A percentile compares a stretch with the other conserved stretches of the same genome.
These are phyloP conservation scores for Sparidentex hasta DNA, from an alignment of 2,797 vertebrate genomes.

Conservation along the genomic window DNA sequence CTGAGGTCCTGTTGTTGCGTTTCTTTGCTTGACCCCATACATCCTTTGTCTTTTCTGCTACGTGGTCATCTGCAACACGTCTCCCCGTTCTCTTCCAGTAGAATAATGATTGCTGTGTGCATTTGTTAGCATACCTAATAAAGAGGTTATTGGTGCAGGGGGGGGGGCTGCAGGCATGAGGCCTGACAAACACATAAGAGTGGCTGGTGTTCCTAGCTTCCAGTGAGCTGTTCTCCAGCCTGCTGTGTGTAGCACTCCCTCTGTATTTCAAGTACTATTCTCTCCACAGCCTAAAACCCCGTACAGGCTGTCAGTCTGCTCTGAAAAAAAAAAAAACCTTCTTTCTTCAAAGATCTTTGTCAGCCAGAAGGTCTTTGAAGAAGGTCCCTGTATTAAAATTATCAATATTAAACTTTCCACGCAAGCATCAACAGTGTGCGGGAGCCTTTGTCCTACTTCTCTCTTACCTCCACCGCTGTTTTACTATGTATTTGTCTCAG, in stretches of 20 bases:
- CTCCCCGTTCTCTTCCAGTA: background rate
- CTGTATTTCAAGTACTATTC: background rate
- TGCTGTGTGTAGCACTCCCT: background rate
- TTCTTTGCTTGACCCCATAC: background rate
- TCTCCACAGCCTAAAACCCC: background rate
- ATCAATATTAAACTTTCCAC: background rate
- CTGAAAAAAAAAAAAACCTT: background rate
- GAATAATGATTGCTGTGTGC: background rate
- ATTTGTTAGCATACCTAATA: no score
- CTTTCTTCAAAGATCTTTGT: conserved; percentile 1
- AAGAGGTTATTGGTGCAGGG: background rate
- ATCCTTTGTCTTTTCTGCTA: background rate
- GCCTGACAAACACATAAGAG: background rate
- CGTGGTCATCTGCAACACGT: background rate
- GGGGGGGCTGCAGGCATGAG: background rate
- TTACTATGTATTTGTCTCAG: background rate
- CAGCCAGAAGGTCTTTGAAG: background rate
- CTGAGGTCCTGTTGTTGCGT: background rate
- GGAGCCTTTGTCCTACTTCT: background rate
- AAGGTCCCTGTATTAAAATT: background rate
- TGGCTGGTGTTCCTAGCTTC: background rate
- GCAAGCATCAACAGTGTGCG: background rate
- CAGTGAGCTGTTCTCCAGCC: background rate
- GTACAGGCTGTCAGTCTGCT: background rate
- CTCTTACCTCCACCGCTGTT: background rate